These are phyloP conservation scores for Odontocerum albicorne DNA, from an alignment of 2,888 invertebrate species.

Conservation along the genomic window DNA sequence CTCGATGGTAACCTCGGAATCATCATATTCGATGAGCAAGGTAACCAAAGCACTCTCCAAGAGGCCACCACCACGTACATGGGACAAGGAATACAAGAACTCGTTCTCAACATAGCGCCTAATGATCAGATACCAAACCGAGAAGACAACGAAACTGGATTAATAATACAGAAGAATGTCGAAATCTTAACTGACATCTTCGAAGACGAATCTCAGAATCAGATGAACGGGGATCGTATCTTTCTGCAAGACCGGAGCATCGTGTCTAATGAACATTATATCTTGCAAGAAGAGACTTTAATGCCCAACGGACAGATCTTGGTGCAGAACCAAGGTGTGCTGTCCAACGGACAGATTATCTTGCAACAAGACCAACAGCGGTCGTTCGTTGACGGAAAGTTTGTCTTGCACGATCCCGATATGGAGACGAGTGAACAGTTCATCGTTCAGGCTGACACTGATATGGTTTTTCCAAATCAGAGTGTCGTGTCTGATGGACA, in stretches of 20 bases:
- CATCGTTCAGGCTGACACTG: no score
- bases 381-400: not conserved
- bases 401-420: not conserved
- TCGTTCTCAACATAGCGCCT: not conserved
- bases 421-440: not conserved
- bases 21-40: conserved; percentile 11
- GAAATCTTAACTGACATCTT: conserved; percentile 13
- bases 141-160: not conserved
- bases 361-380: not conserved
- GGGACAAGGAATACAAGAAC: not conserved
- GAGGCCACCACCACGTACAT: not conserved
- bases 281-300: not conserved
- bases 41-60: not conserved
- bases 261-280: not conserved
- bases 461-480: no score
- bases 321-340: not conserved
- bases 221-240: conserved; percentile 9
- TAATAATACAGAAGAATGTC: conserved; percentile 1
- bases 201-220: conserved; percentile 3
- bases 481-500: no score
- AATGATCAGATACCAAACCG: not conserved
- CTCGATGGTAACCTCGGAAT: conserved; percentile 4
- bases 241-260: conserved; percentile 9
- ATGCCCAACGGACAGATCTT: not conserved
- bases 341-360: not conserved